Base-by-base conservation (phyloP, 1,140 invertebrate species). In the Diorhabda carinulata region DNA sequence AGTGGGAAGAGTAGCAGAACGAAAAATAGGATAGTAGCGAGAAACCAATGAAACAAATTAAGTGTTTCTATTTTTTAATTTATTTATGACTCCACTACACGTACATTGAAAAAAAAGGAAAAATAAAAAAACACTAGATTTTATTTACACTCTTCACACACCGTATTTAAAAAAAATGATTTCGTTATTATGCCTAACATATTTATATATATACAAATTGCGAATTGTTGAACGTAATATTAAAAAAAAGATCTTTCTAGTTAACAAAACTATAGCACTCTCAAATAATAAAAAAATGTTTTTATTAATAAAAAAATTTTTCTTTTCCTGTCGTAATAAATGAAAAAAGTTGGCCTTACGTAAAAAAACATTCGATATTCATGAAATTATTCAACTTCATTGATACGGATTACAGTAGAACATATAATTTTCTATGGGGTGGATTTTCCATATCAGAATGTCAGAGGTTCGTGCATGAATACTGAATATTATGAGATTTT, bases 91-190 rank as follows among this genome's bases (percentile, higher is more conserved):
- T 66, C 71, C 73, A 74, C 73, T 70, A 71, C 73, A 74, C 70
- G 66, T 72, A 76, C 69, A 70, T 69, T 63, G 72, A 64, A 67
- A 70, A 67, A 74, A 74, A 71, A 74, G 74, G 74, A 65, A 72
- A 70, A 77, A 72, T 64, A 62, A 65, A 70, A 76, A 78, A 76
- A 76, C 69, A 74, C 74, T 74, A 75, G 72, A 73, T 70, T 75
- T 72, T 79, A 79, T 79, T 78, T 79, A 79, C 76, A 79, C 69
- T 76, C 72, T 76, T 75, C 76, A 75, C 25, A 25, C 74, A 76
- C 69, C 66, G 69, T 57, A 69, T 73, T 62, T 71, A 61, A 69
- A 73, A 67, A 72, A 72, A 73, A 68, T 73, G 60, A 64, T 69
- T 56, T 69, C 43, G 64, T 69, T 65, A 66, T 64, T 67, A 71